Base-by-base conservation (phyloP, 2,888 invertebrate species). In the Harmothoe impar region DNA sequence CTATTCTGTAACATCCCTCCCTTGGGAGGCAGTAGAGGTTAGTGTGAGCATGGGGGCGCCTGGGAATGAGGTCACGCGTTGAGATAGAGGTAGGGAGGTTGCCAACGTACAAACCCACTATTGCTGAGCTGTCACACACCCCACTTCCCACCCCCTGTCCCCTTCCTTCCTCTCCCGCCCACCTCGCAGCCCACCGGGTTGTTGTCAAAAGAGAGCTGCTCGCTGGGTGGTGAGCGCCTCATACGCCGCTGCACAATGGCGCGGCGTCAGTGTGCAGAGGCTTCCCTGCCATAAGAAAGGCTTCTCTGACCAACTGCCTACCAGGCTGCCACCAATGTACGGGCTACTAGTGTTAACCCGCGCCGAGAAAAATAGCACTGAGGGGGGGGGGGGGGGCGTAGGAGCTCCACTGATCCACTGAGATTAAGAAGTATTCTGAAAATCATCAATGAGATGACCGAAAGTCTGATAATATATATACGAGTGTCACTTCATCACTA, bases 71-170 rank as follows among this genome's bases (percentile, higher is more conserved):
- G 62, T 62, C n/a, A 20, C n/a, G 62, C 1, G 43, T 10, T 43
- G 3, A 10, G 43, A 43, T 43, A 43, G 43, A 43, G 10, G 43
- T 10, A 7, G 54, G n/a, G 23, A 62, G 62, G 62, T n/a, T 62
- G 62, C 62, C 62, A 62, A n/a, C 62, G 62, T 62, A 62, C 62
- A 62, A 43, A 62, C 62, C 62, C n/a, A n/a, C 62, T 62, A 62
- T 62, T 62, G 62, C 62, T 15, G 23, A 62, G 62, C 62, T 62
- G 62, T 62, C 62, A 62, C 62, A 62, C 62, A 62, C 23, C 62
- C n/a, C 62, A 62, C 62, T 62, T 62, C 62, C 62, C 62, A 20
- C 23, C 62, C 43, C 20, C 7, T 5, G 23, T n/a, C 3, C 62
- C 43, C 7, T 62, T 62, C 12, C 62, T 62, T 5, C 62, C 62